These are phyloP conservation scores for Falco punctatus DNA, from an alignment of 2,113 vertebrate species.

Conservation along the genomic window DNA sequence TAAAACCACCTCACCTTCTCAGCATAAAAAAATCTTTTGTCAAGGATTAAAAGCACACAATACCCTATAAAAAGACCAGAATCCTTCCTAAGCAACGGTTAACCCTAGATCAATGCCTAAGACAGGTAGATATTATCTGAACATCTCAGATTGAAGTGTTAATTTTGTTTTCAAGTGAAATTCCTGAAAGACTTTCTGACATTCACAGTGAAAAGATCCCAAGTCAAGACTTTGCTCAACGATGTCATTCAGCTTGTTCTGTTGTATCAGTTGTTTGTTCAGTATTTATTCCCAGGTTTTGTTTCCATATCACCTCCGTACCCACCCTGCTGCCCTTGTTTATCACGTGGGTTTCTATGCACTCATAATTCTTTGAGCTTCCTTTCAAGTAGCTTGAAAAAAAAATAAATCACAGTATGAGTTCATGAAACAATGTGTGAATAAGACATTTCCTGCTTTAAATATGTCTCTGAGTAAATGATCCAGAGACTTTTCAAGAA, in stretches of 20 bases:
- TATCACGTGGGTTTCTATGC: neutral
- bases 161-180: neutral
- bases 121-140: neutral
- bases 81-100: neutral
- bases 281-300: neutral
- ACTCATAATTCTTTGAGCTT: neutral
- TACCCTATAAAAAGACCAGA: neutral
- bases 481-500: slow-evolving; percentile 48
- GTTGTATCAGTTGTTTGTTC: neutral
- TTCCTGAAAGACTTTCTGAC: neutral
- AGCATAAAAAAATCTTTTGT: neutral
- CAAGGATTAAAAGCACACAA: neutral
- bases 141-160: neutral
- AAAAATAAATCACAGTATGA: neutral
- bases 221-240: neutral
- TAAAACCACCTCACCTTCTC: neutral
- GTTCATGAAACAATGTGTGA: slow-evolving; percentile 45
- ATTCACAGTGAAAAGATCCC: neutral
- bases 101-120: neutral
- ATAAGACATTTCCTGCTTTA: slow-evolving; percentile 67
- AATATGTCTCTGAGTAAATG: slow-evolving; percentile 57
- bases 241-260: neutral
- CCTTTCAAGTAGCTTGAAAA: neutral
- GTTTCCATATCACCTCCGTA: neutral
- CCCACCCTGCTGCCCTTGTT: slow-evolving; percentile 5